Conservation (phyloP, 2,888 invertebrate genomes). For the Cactoblastis cactorum region DNA sequence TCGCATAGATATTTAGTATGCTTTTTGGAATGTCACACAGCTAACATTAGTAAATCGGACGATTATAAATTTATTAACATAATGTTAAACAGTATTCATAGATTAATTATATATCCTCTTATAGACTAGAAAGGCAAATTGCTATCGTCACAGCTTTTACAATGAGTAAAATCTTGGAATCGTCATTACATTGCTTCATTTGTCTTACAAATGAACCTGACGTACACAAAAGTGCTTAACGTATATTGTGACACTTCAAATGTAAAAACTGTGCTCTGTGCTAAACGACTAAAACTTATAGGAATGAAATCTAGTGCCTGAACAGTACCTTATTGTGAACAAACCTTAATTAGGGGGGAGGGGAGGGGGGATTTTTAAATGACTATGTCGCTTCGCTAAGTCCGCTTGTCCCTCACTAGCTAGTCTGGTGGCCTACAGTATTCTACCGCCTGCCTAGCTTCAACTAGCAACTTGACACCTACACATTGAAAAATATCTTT, state of each 20-base stretch:
- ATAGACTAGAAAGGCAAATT: slow-evolving; percentile 47
- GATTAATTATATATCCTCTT: slow-evolving; percentile 43
- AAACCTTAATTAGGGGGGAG: slow-evolving; percentile 54
- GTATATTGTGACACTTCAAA: slow-evolving; percentile 42
- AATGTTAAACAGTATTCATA: slow-evolving; percentile 35
- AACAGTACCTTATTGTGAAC: slow-evolving; percentile 61
- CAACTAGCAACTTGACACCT: slow-evolving; percentile 75
- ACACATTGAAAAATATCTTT: slow-evolving; percentile 67
- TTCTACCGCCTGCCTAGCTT: slow-evolving; percentile 72
- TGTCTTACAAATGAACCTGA: slow-evolving; percentile 27
- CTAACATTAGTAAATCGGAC: slow-evolving; percentile 33
- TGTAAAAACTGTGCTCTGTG: slow-evolving; percentile 69
- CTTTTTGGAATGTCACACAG: slow-evolving; percentile 54
- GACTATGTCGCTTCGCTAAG: slow-evolving; percentile 55
- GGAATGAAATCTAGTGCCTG: slow-evolving; percentile 54
- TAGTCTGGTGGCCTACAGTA: slow-evolving; percentile 62
- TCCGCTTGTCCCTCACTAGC: slow-evolving; percentile 71
- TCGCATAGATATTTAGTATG: slow-evolving; percentile 18
- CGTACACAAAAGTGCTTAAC: slow-evolving; percentile 28
- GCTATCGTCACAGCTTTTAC: slow-evolving; percentile 61
- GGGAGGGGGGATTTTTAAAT: slow-evolving; percentile 44
- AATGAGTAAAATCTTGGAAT: slow-evolving; percentile 27
- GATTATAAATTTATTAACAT: slow-evolving; percentile 25
- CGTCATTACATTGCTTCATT: slow-evolving; percentile 17
- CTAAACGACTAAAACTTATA: slow-evolving; percentile 47